These are phyloP conservation scores for Euplexia lucipara DNA, from an alignment of 2,888 invertebrate genomes.

Conservation along the genomic window DNA sequence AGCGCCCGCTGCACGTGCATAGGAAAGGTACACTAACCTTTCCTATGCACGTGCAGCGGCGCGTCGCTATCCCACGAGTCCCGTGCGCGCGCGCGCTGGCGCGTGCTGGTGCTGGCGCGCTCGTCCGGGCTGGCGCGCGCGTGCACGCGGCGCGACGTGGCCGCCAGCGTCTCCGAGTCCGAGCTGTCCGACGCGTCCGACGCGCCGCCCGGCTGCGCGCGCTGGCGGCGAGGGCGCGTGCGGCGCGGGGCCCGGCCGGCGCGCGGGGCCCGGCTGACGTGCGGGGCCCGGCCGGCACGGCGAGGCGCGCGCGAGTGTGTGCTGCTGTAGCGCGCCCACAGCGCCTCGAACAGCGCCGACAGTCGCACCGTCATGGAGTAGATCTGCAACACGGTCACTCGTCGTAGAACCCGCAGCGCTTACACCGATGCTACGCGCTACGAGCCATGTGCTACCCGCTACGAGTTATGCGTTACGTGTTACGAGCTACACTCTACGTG, in stretches of 20 bases:
- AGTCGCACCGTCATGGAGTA: conserved; percentile 98
- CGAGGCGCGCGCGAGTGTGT: conserved; percentile 6
- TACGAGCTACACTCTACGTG: too few relatives aligned
- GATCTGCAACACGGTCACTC: conserved; percentile 90
- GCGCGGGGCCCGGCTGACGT: not conserved
- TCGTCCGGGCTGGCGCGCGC: conserved; percentile 33
- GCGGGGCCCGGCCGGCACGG: not conserved
- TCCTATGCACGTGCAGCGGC: conserved; percentile 77
- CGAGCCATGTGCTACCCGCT: too few relatives aligned
- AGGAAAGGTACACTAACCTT: too few relatives aligned
- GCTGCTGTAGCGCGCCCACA: conserved; percentile 79
- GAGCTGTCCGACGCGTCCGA: conserved; percentile 66
- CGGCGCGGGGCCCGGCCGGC: conserved; percentile 17
- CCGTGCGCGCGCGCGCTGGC: conserved; percentile 38
- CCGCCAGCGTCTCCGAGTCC: conserved; percentile 78
- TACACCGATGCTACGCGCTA: too few relatives aligned
- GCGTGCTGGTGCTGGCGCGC: conserved; percentile 32
- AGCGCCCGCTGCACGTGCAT: too few relatives aligned
- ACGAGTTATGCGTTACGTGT: too few relatives aligned
- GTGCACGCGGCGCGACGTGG: conserved; percentile 76
- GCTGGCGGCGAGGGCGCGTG: too few relatives aligned
- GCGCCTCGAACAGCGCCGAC: conserved; percentile 96
- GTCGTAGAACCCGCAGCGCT: too few relatives aligned
- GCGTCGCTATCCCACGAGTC: conserved; percentile 85
- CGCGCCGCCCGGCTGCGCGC: not conserved